Evolutionary conservation across 2,888 invertebrate species (phyloP), one percentile per base, ranked within the genome.

Genomic region (Neocrepidodera transversa): DNA sequence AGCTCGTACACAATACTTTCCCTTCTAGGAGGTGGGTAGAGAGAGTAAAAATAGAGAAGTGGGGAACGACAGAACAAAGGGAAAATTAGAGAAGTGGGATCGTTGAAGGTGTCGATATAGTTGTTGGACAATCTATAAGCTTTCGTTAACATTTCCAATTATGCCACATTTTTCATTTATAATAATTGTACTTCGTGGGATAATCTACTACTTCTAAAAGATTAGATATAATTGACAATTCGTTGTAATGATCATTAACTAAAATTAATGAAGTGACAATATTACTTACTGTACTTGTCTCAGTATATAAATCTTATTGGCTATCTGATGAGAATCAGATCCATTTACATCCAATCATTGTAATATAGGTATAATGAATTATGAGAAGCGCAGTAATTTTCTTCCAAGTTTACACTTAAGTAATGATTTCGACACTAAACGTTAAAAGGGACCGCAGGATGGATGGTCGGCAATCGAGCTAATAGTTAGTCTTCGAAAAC

Each of bases 341-440:
- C 57, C 28, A 43, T 35, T 43, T 57, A 45, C 30, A 26, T 32
- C 26, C 54, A 38, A 53, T 53, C 48, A 32, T 32, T 48, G 26
- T 35, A 53, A 53, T 63, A 30, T 53, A 51, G 58, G 45, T 60
- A 71, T 74, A 78, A 79, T 79, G 78, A 80, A 78, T 80, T 79
- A 80, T 69, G 78, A 71, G 56, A 52, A 58, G 76, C 70, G 73
- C 69, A 72, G 78, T 79, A 80, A 80, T 80, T 79, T 77, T 79
- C 78, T 79, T 77, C 78, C 78, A 77, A 79, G 79, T 80, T 80
- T 80, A 79, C 80, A 79, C 79, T 79, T 81, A 80, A 80, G 79
- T 81, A 81, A 81, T 81, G 80, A 79, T 81, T 81, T 81, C 81
- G 80, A 81, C 81, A 80, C 81, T 79, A 79, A 78, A 80, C 75